Conservation (phyloP, 2,797 vertebrate genomes). For the Lemur catta region DNA sequence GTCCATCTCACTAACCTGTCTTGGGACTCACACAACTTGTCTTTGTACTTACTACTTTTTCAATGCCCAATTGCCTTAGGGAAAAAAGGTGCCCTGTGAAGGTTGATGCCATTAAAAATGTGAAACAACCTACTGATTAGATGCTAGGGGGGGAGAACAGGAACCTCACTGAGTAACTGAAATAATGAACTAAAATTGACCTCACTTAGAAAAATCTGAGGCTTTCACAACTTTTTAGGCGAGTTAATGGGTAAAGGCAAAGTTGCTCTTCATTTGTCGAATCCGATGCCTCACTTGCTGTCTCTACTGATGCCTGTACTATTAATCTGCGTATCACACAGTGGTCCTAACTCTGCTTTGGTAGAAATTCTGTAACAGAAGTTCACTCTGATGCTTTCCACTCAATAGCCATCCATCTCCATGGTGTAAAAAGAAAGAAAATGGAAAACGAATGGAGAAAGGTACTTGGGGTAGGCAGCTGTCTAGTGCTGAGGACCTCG, state of each 20-base stretch:
- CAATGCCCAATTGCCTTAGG: neutral
- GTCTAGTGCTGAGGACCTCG: fast-evolving
- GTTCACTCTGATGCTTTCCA: neutral
- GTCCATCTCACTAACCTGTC: too few species aligned
- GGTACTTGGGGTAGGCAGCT: fast-evolving
- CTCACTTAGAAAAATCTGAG: neutral
- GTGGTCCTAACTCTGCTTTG: neutral
- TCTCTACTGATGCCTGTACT: fast-evolving
- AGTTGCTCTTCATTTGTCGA: neutral
- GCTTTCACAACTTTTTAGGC: neutral
- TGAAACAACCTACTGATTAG: neutral
- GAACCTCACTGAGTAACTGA: neutral
- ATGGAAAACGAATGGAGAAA: neutral
- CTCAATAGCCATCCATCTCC: neutral
- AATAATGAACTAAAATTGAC: neutral
- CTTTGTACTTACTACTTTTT: neutral
- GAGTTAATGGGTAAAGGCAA: neutral
- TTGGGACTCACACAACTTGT: neutral
- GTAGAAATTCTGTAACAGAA: neutral
- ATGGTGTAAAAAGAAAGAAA: neutral
- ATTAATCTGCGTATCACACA: fast-evolving
- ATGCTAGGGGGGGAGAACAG: neutral
- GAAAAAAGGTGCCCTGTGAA: neutral
- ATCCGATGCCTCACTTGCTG: fast-evolving
- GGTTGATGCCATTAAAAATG: neutral